Evolutionary conservation across 2,797 vertebrate species (phyloP).

Genomic region (Pseudomugil gertrudae): DNA sequence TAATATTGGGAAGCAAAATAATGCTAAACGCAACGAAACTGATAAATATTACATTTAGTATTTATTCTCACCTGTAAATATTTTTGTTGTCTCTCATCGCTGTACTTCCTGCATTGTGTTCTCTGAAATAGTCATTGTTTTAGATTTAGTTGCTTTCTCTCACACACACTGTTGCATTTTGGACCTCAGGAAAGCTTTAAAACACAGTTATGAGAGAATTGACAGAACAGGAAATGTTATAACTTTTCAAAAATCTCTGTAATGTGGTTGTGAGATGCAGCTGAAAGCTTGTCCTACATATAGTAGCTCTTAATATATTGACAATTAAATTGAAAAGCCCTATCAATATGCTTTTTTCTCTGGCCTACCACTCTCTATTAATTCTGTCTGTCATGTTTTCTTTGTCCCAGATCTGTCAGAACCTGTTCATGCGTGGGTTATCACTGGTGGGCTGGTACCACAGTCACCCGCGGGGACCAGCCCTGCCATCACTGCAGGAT

Average conservation of each 20-base stretch:
- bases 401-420: slow-evolving; percentile 90
- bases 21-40: background rate
- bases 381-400: background rate
- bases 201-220: no score
- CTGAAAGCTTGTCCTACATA: background rate
- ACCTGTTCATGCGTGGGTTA: slow-evolving; percentile 92
- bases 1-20: background rate
- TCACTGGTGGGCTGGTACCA: slow-evolving; percentile 98
- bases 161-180: background rate
- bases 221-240: no score
- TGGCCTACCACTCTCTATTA: background rate
- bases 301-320: background rate
- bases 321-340: background rate
- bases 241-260: no score
- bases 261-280: background rate
- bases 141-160: background rate
- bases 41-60: background rate
- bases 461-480: slow-evolving; percentile 92
- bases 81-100: background rate
- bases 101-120: background rate
- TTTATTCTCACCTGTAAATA: background rate
- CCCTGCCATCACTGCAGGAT: slow-evolving; percentile 93
- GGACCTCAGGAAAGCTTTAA: background rate
- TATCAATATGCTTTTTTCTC: background rate
- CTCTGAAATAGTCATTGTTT: background rate